These are phyloP conservation scores for Myanophis thanlyinensis DNA, from an alignment of 2,113 vertebrate genomes.

Conservation along the genomic window DNA sequence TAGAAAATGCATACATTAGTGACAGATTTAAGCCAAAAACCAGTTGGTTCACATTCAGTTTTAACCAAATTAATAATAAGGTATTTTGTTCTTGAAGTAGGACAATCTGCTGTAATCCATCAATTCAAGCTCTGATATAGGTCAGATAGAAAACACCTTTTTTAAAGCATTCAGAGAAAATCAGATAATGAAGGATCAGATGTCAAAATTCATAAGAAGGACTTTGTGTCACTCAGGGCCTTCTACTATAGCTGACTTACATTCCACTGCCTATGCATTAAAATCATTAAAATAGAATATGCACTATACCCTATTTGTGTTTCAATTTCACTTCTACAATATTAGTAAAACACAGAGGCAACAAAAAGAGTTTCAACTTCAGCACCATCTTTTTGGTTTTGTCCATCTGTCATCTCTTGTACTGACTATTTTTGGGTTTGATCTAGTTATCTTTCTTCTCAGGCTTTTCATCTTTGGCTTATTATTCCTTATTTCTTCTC, in stretches of 20 bases:
- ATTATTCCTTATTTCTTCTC: not conserved
- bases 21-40: not conserved
- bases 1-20: not conserved
- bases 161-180: not conserved
- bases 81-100: not conserved
- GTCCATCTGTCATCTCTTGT: slow-evolving; percentile 47
- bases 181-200: not conserved
- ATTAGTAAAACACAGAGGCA: slow-evolving; percentile 49
- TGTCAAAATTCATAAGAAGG: not conserved
- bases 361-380: slow-evolving; percentile 3
- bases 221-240: not conserved
- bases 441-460: not conserved
- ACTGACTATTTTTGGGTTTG: slow-evolving; percentile 66
- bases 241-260: not conserved
- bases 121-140: not conserved
- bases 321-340: slow-evolving; percentile 33
- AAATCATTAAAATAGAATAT: not conserved
- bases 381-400: not conserved
- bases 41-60: not conserved
- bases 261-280: not conserved
- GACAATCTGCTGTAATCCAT: not conserved
- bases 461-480: not conserved
- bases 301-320: slow-evolving; percentile 21
- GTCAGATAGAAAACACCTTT: not conserved
- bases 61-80: not conserved